Evolutionary conservation across 2,888 invertebrate species (phyloP), one percentile per base, ranked within the genome.

Genomic region (Tachina fera): DNA sequence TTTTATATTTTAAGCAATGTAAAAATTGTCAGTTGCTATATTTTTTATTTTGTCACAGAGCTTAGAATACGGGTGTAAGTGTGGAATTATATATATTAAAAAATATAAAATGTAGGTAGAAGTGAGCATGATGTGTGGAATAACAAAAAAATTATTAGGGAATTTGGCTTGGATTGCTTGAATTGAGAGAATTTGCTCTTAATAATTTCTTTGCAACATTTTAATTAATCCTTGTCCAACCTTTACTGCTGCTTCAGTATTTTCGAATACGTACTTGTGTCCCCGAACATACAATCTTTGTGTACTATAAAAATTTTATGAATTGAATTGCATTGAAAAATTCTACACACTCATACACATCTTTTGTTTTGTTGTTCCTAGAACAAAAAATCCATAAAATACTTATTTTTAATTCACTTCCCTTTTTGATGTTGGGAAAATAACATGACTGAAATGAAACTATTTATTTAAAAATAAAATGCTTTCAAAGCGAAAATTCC

Each of bases 401-500:
- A 1, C 16, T 58, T 60, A n/a, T n/a, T 47, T 45, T 41, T 11
- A 22, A 3, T 43, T n/a, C 13, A 16, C 14, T n/a, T n/a, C 1
- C 53, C 9, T 39, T 16, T 49, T 68, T 60, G 9, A 9, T 16
- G 39, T 45, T 53, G 8, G 31, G 19, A 70, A 53, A 43, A 63
- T 43, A 65, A 65, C 41, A 49, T n/a, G 13, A 13, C 5, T 9
- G 43, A 76, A 83, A 31, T 22, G 11, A 63, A 78, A 68, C 13
- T n/a, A 74, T 31, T 68, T n/a, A 74, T 31, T 65, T 41, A 65
- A 72, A 80, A 72, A 70, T 78, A 78, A 60, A 78, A 72, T 67
- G 65, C 58, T 72, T 67, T 65, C 22, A 58, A 79, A 80, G 79
- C 47, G 9, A 53, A 16, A 49, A 11, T 43, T 22, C 8, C 45